These are phyloP conservation scores for Serinus canaria DNA, from an alignment of 2,113 vertebrate genomes.

Conservation along the genomic window DNA sequence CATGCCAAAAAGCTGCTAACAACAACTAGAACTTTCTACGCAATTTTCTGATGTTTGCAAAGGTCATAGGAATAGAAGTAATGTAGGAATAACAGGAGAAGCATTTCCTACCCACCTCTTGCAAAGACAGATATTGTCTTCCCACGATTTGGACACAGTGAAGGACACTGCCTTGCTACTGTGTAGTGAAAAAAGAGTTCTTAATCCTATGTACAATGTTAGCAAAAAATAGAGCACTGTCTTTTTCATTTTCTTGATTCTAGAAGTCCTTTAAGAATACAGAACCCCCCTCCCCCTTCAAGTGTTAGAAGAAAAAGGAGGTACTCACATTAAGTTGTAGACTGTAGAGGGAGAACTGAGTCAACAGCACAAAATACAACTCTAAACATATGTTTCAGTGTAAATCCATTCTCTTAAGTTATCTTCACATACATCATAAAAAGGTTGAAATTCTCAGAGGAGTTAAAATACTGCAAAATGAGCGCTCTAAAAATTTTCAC, in stretches of 20 bases:
- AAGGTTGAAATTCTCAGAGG: background rate
- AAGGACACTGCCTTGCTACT: background rate
- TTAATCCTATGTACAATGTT: background rate
- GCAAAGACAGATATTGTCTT: background rate
- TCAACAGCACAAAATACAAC: background rate
- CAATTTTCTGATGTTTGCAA: background rate
- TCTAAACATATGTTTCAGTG: background rate
- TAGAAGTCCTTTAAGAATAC: background rate
- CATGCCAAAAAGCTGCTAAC: background rate
- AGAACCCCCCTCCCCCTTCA: rapidly evolving
- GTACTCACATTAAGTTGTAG: background rate
- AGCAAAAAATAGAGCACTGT: background rate
- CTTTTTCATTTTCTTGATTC: background rate
- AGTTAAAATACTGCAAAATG: background rate
- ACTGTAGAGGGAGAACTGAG: rapidly evolving
- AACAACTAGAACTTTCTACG: background rate
- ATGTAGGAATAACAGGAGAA: background rate
- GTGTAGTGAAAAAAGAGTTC: background rate
- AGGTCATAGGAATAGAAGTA: background rate
- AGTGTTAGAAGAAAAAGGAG: background rate
- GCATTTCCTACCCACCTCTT: background rate
- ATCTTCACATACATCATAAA: background rate
- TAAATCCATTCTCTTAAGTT: background rate
- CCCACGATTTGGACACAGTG: background rate
- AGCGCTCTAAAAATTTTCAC: background rate